Percentiles rank a stretch among this genome's conserved stretches.
These are phyloP conservation scores for Meiosimyza decipiens DNA, from an alignment of 2,888 invertebrate species.

Conservation along the genomic window DNA sequence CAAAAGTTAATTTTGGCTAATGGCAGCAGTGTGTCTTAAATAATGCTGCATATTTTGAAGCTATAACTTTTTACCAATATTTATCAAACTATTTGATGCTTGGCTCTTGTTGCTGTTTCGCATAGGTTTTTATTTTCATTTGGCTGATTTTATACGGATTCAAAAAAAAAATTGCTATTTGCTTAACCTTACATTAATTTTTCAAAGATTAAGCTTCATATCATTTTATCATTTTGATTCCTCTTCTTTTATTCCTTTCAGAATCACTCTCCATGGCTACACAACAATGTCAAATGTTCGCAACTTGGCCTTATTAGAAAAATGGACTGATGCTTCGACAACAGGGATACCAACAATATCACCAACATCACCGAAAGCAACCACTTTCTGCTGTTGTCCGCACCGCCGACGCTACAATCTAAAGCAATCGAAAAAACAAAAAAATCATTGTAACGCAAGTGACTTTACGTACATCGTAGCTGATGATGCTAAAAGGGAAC, in stretches of 20 bases:
- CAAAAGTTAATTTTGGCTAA: too few relatives aligned
- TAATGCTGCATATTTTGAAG: too few relatives aligned
- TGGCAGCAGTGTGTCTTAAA: too few relatives aligned
- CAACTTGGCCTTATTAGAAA: constrained; percentile 63
- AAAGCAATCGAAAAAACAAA: constrained; percentile 55
- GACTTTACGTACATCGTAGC: constrained; percentile 61
- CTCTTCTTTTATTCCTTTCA: constrained; percentile 45
- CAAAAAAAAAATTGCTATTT: too few relatives aligned
- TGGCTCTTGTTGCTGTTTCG: too few relatives aligned
- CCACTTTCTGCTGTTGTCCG: constrained; percentile 61
- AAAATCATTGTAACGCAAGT: constrained; percentile 60
- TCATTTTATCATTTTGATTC: constrained; percentile 8
- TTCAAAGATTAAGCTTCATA: too few relatives aligned
- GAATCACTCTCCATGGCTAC: constrained; percentile 63
- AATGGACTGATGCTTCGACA: constrained; percentile 62
- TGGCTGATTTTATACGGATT: not conserved
- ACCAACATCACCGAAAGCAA: constrained; percentile 60
- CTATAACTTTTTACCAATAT: too few relatives aligned
- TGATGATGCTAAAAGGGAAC: constrained; percentile 54
- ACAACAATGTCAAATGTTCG: constrained; percentile 64
- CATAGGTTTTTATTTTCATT: not conserved
- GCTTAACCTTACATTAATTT: too few relatives aligned
- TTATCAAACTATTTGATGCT: too few relatives aligned
- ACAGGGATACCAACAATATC: constrained; percentile 54
- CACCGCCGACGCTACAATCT: constrained; percentile 61